Base-by-base conservation (phyloP, 92 coral and sea anemone genomes). In the Micromussa lordhowensis region DNA sequence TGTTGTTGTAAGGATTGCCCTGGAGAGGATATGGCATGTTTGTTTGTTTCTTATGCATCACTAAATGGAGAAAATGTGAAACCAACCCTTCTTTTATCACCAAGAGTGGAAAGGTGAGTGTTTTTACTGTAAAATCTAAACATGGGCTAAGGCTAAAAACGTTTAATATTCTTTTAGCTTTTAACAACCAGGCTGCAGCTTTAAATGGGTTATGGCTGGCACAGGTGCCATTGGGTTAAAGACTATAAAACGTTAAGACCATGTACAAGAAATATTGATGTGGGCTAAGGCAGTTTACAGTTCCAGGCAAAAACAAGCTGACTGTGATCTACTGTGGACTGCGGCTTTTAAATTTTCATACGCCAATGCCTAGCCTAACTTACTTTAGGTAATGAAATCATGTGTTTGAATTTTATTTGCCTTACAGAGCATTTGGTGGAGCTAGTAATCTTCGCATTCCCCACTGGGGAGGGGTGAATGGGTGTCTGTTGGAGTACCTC, bases 41-140 rank as follows among this genome's bases (percentile, higher is more conserved):
- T 97, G 69, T 87, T 91, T 32, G 94, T 97, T 7, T 87, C 90
- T 14, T 97, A 93, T 75, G 90, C 93, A 49, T 93, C 98, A 35
- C 88, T 92, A 19, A 91, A 91, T 77, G 97, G 91, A 36, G 90
- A 85, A 9, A 89, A 91, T 59, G 97, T 97, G 28, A 84, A 93
- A 78, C 96, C 98, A 28, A 93, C 90, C 28, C 88, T 97, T 78
- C 85, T 82, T 79, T 88, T 97, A 49, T 97, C 99, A 70, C 99
- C 99, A 71, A 85, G 98, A 81, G 94, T 97, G n/a, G 99, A 97
- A 91, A 88, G 98, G 99, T 97, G 72, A 55, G 38, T 22, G 34
- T 66, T 66, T 10, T 26, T 26, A 19, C 14, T 66, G 15, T n/a
- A 9, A 64, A 59, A 17, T 19, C 3, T 59, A 17, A 59, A 59